Evolutionary conservation across 2,113 vertebrate species (phyloP), one percentile per base, ranked within the genome.

Genomic region (Suricata suricatta): DNA sequence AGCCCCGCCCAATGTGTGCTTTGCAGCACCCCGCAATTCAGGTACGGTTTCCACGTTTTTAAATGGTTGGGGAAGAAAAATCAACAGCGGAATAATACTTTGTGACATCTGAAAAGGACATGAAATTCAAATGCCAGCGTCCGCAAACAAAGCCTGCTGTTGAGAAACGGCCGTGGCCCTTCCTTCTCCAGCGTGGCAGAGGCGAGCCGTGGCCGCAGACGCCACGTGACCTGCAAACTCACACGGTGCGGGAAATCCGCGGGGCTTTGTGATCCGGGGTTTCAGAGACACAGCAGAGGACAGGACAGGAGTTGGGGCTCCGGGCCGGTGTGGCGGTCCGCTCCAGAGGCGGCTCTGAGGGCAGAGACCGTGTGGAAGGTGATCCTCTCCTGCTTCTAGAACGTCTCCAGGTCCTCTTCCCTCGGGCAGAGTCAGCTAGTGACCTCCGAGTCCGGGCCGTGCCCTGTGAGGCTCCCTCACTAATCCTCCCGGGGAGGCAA

Each of bases 171-270:
- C 57, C 38, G 2, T 2, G 14, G 12, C 31, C 38, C 1, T 29
- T 38, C 66, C 47, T 25, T 25, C 25, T 25, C 8, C 10, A 63
- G 23, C 14, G 0, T 13, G 74, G 64, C 7, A 2, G 63, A 44
- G 63, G 0, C 0, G 31, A 23, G 41, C 15, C 2, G 0, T 3
- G 23, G 4, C 5, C 2, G 2, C 11, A 0, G 38, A 41, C 41
- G 7, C 41, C 0, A 1, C 1, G 5, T 13, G 80, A 16, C 60
- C 80, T 12, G 23, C 31, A 7, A 3, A 4, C 47, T 1, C 1
- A 11, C 10, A 17, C 52, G 33, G 50, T 4, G 33, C 25, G 2
- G 38, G 44, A 71, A 10, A 4, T 3, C 2, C 5, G 0, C 5
- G 74, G 27, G 35, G 12, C 15, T 94, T 25, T 19, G 68, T 7